Percentiles rank a stretch among this genome's conserved stretches.
These are phyloP conservation scores for Chrysochloris asiatica DNA, from an alignment of 2,113 vertebrate genomes.

Conservation along the genomic window DNA sequence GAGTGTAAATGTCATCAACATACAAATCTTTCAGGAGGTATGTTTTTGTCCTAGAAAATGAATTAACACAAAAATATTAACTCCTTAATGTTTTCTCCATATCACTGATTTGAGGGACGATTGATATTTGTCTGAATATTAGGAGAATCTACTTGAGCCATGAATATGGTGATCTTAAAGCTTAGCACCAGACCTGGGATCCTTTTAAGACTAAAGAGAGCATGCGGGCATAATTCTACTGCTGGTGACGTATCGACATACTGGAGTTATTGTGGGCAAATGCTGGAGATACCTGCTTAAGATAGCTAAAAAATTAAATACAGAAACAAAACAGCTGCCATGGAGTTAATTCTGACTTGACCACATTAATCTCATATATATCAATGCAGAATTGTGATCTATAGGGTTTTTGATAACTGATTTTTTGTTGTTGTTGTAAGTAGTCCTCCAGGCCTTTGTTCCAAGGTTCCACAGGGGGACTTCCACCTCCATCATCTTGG, in stretches of 20 bases:
- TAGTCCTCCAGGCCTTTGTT: neutral
- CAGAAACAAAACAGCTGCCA: neutral
- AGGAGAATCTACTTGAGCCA: neutral
- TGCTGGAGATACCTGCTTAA: neutral
- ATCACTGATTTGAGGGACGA: neutral
- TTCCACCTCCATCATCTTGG: neutral
- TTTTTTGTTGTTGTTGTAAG: neutral
- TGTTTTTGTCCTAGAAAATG: neutral
- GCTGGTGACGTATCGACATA: neutral
- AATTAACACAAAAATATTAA: neutral
- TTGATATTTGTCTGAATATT: neutral
- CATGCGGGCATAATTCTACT: neutral
- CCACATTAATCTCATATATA: neutral
- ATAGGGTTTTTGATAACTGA: neutral
- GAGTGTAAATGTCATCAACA: neutral
- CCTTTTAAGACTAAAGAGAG: neutral
- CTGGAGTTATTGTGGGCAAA: neutral
- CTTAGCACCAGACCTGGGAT: neutral
- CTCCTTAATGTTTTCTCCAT: neutral
- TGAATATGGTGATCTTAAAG: neutral
- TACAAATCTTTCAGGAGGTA: neutral
- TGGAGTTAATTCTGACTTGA: neutral
- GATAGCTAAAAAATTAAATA: neutral
- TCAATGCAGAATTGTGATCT: neutral
- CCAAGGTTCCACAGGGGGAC: neutral